Evolutionary conservation across 2,888 invertebrate genomes (phyloP), one percentile per base, ranked within the genome.

Genomic region (Lobophora halterata): DNA sequence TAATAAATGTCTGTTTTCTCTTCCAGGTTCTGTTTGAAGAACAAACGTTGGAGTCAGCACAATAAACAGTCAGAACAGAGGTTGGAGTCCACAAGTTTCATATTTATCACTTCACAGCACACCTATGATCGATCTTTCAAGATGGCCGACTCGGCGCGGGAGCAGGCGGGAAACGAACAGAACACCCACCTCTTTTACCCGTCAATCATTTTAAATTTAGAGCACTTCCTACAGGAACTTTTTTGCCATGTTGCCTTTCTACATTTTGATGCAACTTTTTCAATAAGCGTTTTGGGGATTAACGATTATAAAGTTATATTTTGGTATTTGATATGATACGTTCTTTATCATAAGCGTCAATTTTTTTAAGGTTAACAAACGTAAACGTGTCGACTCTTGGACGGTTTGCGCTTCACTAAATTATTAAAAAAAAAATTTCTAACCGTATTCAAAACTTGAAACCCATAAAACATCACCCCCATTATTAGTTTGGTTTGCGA

Each of bases 381-480:
- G 52, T 65, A n/a, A n/a, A 75, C 86, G 85, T 87, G 80, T 69
- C 69, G 51, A 55, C 81, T 65, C 71, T 56, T 52, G 60, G 63
- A 72, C 71, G 71, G 74, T 76, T 71, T 76, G 71, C 56, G 64
- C 61, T 67, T 71, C 62, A 87, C 86, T 87, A 81, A 86, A 76
- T 68, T 61, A 62, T 71, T 71, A 79, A 82, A 86, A 82, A 81
- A 73, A 46, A 46, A 49, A 54, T 68, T 61, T 61, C n/a, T 63
- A 62, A 71, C 63, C 73, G 76, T 78, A 85, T 86, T 83, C 82
- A 83, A 78, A 86, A 80, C 78, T 79, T 67, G 77, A 74, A 77
- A 72, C 65, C 72, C 83, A 86, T 86, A 86, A 88, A 87, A 81
- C 80, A 86, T 64, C 82, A 87, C 86, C 86, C 87, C 86, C 80